A percentile compares a stretch with the other conserved stretches of the same genome.
These are phyloP conservation scores for Acanthochromis polyacanthus DNA, from an alignment of 2,113 vertebrate species.

Conservation along the genomic window DNA sequence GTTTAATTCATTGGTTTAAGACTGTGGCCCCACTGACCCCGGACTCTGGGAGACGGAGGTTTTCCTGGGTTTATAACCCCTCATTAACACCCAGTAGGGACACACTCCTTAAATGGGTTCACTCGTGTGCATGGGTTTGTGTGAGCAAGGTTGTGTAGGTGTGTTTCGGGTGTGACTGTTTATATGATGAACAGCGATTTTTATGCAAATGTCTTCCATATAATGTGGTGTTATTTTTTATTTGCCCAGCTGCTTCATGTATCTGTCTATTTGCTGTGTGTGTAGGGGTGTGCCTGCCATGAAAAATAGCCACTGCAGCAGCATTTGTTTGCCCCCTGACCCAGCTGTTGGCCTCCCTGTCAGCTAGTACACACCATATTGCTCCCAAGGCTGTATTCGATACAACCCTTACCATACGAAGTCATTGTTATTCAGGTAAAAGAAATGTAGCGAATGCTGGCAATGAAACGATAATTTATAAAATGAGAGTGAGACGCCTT, in stretches of 20 bases:
- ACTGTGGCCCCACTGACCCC: constrained; percentile 68
- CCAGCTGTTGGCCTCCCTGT: constrained; percentile 24
- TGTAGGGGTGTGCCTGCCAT: constrained; percentile 12
- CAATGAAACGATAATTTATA: constrained; percentile 33
- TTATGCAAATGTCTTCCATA: constrained; percentile 20
- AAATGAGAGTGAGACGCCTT: constrained; percentile 39
- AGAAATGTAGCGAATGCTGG: constrained; percentile 12
- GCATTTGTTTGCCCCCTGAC: constrained; percentile 56
- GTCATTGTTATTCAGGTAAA: constrained; percentile 35
- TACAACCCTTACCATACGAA: constrained; percentile 44
- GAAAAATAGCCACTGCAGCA: constrained; percentile 25
- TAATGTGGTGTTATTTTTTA: constrained; percentile 22
- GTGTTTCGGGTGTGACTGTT: constrained; percentile 18
- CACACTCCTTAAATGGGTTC: constrained; percentile 43
- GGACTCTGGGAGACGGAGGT: constrained; percentile 57
- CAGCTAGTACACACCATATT: constrained; percentile 31
- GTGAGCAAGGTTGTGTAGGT: constrained; percentile 10
- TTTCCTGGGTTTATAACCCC: constrained; percentile 71
- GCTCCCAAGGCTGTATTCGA: constrained; percentile 35
- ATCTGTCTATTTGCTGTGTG: constrained; percentile 11
- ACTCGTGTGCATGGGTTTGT: constrained; percentile 33
- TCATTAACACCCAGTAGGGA: constrained; percentile 76
- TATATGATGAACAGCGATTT: neutral
- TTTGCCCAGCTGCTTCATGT: constrained; percentile 23
- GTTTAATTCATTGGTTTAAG: constrained; percentile 81